These are phyloP conservation scores for Hyposoter dolosus DNA, from an alignment of 2,888 invertebrate species.

Conservation along the genomic window DNA sequence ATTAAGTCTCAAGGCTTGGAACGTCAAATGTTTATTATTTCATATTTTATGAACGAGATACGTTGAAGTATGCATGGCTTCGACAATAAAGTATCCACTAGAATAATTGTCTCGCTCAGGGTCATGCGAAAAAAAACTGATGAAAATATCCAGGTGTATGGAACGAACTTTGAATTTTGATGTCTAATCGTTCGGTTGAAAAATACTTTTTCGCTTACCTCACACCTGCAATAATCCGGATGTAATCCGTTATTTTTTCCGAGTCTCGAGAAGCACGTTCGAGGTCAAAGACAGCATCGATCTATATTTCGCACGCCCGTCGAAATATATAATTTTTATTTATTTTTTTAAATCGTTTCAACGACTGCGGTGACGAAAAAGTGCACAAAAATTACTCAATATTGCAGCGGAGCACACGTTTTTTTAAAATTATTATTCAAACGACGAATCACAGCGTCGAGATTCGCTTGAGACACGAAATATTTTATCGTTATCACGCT, in stretches of 20 bases:
- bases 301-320: not conserved
- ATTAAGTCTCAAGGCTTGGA: constrained; percentile 1
- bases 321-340: not conserved
- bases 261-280: not conserved
- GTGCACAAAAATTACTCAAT: constrained; percentile 24
- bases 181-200: not conserved
- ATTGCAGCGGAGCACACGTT: not conserved
- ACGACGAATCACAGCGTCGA: constrained; percentile 27
- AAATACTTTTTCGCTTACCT: constrained; percentile 36
- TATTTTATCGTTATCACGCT: constrained; percentile 24
- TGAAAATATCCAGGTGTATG: not conserved
- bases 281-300: constrained; percentile 29
- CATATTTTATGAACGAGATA: constrained; percentile 11
- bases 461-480: constrained; percentile 10
- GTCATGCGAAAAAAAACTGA: not conserved
- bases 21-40: constrained; percentile 16
- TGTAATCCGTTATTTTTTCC: constrained; percentile 68
- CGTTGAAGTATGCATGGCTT: not conserved
- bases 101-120: not conserved
- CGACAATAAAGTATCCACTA: not conserved
- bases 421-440: not conserved
- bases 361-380: not conserved
- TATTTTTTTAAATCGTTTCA: not conserved
- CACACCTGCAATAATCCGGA: constrained; percentile 53
- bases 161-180: not conserved